Evolutionary conservation across 2,113 vertebrate species (phyloP).

Genomic region (Zosterops pallidus): DNA sequence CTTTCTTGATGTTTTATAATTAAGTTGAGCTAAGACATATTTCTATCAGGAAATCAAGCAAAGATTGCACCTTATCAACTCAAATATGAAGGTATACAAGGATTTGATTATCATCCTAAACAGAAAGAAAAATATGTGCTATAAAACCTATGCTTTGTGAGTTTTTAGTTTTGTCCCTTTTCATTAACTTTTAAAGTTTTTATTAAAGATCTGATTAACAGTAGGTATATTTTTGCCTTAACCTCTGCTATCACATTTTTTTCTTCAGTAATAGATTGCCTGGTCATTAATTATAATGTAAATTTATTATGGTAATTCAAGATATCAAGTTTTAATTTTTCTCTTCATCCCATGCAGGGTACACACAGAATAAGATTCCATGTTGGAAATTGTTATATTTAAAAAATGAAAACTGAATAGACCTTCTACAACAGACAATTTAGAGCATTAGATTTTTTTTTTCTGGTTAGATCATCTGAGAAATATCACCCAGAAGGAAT

Average conservation of each 20-base stretch:
- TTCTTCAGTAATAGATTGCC: neutral
- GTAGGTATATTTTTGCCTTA: neutral
- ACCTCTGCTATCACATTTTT: neutral
- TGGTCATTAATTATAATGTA: neutral
- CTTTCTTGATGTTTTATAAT: neutral
- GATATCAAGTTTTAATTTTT: neutral
- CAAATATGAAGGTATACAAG: neutral
- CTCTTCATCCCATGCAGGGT: neutral
- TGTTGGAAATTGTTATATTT: neutral
- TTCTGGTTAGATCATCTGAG: neutral
- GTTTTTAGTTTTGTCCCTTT: neutral
- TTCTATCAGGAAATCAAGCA: neutral
- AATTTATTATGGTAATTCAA: neutral
- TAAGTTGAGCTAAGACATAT: neutral
- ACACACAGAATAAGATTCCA: neutral
- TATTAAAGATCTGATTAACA: neutral
- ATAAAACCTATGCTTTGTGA: neutral
- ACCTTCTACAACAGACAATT: neutral
- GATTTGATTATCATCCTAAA: neutral
- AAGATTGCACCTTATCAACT: neutral
- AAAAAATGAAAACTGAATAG: neutral
- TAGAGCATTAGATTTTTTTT: neutral
- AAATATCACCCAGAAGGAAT: neutral
- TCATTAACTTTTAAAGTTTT: neutral
- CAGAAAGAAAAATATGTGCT: neutral